Percentiles rank a stretch among this genome's conserved stretches.
These are phyloP conservation scores for Lepidonotus clava DNA, from an alignment of 2,888 invertebrate species.

Conservation along the genomic window DNA sequence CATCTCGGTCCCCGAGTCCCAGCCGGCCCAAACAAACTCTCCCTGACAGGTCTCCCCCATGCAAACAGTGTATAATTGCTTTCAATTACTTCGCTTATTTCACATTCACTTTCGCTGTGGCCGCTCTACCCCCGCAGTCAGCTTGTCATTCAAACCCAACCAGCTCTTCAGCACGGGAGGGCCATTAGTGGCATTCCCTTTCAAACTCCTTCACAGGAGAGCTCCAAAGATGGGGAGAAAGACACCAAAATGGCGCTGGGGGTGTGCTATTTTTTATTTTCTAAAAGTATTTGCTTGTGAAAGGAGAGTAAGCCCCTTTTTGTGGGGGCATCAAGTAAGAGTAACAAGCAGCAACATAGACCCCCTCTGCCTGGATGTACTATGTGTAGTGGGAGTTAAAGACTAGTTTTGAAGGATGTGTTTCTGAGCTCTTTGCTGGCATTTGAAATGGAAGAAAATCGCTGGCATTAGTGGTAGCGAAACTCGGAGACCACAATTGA, in stretches of 20 bases:
- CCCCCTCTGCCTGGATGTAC: background rate
- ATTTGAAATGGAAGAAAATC: background rate
- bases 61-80: background rate
- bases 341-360: background rate
- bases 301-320: slow-evolving; percentile 7
- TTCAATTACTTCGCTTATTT: slow-evolving; percentile 4
- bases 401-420: background rate
- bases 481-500: background rate
- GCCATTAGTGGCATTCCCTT: background rate
- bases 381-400: background rate
- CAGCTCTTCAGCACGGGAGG: background rate
- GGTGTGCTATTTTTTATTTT: background rate
- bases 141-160: background rate
- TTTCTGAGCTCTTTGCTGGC: background rate
- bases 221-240: background rate
- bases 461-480: background rate
- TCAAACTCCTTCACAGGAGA: background rate
- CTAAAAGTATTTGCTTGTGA: background rate
- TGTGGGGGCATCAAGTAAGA: background rate
- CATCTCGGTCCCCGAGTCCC: too few species aligned
- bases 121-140: too few species aligned
- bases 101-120: background rate
- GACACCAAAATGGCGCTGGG: background rate
- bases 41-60: background rate
- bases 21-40: too few species aligned